These are phyloP conservation scores for Lagorchestes hirsutus DNA, from an alignment of 2,797 vertebrate genomes.

Conservation along the genomic window DNA sequence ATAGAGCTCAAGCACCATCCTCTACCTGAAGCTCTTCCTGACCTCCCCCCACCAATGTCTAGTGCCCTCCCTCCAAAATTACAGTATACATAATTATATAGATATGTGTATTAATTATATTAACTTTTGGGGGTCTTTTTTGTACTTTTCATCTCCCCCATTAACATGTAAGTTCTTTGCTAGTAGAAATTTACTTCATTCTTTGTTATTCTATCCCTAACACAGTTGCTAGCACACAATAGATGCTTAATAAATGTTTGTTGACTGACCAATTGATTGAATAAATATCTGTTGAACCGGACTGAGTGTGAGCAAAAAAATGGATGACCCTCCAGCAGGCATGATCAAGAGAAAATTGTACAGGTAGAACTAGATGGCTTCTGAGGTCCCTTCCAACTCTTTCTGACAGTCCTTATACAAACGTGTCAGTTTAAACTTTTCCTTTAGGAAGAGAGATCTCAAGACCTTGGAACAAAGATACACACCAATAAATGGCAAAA, in stretches of 20 bases:
- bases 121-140: not conserved
- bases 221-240: not conserved
- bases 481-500: not conserved
- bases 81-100: not conserved
- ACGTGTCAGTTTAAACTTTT: not conserved
- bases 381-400: not conserved
- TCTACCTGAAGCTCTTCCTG: not conserved
- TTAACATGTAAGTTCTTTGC: not conserved
- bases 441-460: not conserved
- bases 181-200: not conserved
- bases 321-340: not conserved
- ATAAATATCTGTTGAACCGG: not conserved
- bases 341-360: not conserved
- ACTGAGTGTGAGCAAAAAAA: not conserved
- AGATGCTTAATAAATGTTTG: not conserved
- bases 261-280: not conserved
- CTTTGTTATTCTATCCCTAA: not conserved
- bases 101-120: not conserved
- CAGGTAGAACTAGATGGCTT: not conserved
- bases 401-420: conserved; percentile 25
- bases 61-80: not conserved
- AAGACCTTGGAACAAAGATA: conserved; percentile 35
- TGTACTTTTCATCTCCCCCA: not conserved
- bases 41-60: not conserved
- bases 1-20: not conserved